A percentile compares a stretch with the other conserved stretches of the same genome.
Conservation (phyloP, 2,797 vertebrate genomes). For the Sebastes nivosus region DNA sequence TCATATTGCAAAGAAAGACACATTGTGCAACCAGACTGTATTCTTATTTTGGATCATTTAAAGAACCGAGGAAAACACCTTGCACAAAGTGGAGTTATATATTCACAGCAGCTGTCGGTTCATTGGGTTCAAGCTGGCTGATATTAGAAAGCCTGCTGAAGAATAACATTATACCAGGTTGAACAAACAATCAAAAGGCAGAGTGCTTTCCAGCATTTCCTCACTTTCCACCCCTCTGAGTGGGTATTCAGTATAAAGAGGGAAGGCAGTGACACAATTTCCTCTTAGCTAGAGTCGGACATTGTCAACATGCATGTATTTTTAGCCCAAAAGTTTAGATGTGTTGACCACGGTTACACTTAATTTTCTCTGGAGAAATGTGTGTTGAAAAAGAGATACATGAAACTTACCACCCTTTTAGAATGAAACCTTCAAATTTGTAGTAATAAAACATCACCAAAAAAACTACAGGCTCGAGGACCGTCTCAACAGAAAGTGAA, state of each 20-base stretch:
- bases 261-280: not conserved
- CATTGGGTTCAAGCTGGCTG: not conserved
- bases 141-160: not conserved
- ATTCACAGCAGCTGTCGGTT: not conserved
- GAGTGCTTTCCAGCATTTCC: constrained; percentile 2
- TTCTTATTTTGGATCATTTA: not conserved
- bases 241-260: not conserved
- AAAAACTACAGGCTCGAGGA: not conserved
- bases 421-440: not conserved
- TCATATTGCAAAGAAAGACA: not conserved
- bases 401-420: not conserved
- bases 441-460: not conserved
- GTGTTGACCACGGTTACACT: not conserved
- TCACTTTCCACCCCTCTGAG: not conserved
- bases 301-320: not conserved
- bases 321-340: not conserved
- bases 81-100: not conserved
- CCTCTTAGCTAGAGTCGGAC: not conserved
- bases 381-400: not conserved
- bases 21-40: not conserved
- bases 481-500: not conserved
- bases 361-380: not conserved
- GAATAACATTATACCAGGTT: not conserved
- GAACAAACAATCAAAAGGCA: not conserved
- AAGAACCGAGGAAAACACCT: not conserved